phyloP scores from a whole-genome alignment of 1,140 invertebrate genomes.

The Zaprionus ghesquierei region DNA sequence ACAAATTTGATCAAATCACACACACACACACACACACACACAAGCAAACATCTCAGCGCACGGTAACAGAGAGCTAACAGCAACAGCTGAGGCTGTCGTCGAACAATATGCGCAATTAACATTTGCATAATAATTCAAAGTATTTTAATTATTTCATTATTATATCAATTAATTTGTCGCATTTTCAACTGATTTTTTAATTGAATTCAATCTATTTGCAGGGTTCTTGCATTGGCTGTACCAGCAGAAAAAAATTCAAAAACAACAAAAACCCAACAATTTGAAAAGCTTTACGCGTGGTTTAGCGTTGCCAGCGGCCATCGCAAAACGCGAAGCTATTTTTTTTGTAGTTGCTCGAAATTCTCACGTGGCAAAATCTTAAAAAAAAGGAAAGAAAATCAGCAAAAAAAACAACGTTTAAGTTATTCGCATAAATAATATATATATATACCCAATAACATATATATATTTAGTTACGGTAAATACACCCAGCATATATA shows the following conservation, averaged over 20 bases:
- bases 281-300: conserved; percentile 20
- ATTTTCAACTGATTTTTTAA: background rate
- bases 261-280: conserved; percentile 11
- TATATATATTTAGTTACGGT: conserved; percentile 15
- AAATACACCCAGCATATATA: conserved; percentile 3
- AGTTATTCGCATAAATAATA: background rate
- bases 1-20: conserved; percentile 12
- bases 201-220: conserved; percentile 23
- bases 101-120: conserved; percentile 30
- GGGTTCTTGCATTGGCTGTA: conserved; percentile 26
- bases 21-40: background rate
- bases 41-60: background rate
- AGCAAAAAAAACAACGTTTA: conserved; percentile 1
- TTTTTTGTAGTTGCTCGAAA: conserved; percentile 41
- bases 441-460: too few species aligned
- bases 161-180: background rate
- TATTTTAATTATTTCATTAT: background rate
- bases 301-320: conserved; percentile 48
- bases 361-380: conserved; percentile 47
- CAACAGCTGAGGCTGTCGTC: conserved; percentile 32
- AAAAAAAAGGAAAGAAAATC: conserved; percentile 9
- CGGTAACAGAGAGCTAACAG: conserved; percentile 35
- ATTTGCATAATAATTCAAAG: conserved; percentile 28
- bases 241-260: conserved; percentile 3
- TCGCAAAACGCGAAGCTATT: conserved; percentile 42